These are phyloP conservation scores for Nephila pilipes DNA, from an alignment of 1,140 invertebrate genomes.

Conservation along the genomic window DNA sequence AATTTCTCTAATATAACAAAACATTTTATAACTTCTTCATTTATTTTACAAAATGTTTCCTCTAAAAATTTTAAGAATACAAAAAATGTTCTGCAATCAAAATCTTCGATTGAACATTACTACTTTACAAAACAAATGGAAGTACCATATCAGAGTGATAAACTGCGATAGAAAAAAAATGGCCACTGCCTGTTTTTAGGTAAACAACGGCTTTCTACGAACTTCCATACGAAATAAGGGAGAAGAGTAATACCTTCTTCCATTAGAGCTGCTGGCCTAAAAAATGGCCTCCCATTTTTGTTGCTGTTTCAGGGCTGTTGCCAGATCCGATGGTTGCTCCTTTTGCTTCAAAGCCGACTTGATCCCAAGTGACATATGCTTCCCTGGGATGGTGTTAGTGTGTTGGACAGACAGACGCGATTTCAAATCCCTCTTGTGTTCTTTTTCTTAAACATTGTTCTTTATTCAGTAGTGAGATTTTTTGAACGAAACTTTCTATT, in stretches of 20 bases:
- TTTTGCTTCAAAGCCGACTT: conserved; percentile 52
- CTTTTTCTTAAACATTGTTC: conserved; percentile 53
- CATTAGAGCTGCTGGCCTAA: conserved; percentile 21
- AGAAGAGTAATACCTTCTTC: conserved; percentile 9
- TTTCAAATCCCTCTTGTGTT: conserved; percentile 52
- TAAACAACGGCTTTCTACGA: not conserved
- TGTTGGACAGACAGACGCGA: conserved; percentile 36
- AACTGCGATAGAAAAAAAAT: not conserved
- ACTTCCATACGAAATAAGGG: conserved; percentile 5
- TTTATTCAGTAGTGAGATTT: conserved; percentile 37
- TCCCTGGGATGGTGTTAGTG: conserved; percentile 1
- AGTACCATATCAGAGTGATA: not conserved
- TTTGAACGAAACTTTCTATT: conserved; percentile 8
- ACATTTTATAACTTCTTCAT: too few relatives aligned
- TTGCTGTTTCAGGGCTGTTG: conserved; percentile 12
- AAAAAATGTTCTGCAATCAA: too few relatives aligned
- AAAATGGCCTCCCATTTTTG: conserved; percentile 31
- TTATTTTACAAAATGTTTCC: too few relatives aligned
- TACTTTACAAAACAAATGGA: not conserved
- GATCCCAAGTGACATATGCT: conserved; percentile 59
- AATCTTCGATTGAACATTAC: not conserved
- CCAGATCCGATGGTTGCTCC: conserved; percentile 39
- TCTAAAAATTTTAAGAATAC: too few relatives aligned
- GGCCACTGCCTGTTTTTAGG: not conserved
- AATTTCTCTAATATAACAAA: too few relatives aligned